Percentiles rank a stretch among this genome's conserved stretches.
These are phyloP conservation scores for Gorsachius magnificus DNA, from an alignment of 2,797 vertebrate species.

Conservation along the genomic window DNA sequence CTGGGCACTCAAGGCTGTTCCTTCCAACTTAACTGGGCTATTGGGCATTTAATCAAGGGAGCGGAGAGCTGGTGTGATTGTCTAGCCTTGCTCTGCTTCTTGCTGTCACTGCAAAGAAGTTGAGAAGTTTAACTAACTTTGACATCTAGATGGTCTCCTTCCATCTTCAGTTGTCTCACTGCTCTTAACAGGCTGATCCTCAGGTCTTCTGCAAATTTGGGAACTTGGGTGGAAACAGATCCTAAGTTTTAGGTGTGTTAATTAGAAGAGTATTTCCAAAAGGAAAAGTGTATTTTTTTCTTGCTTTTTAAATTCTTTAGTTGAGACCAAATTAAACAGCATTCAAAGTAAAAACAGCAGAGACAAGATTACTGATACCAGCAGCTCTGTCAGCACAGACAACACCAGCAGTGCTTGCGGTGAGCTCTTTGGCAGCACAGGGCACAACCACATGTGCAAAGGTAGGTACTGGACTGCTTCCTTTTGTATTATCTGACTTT, in stretches of 20 bases:
- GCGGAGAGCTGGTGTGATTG: background rate
- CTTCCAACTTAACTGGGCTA: background rate
- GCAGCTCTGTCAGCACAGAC: background rate
- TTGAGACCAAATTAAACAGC: background rate
- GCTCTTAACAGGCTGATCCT: background rate
- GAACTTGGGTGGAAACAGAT: background rate
- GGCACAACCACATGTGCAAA: background rate
- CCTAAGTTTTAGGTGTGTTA: background rate
- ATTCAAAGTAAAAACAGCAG: background rate
- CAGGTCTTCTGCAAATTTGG: background rate
- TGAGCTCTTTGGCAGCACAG: background rate
- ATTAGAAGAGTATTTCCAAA: background rate
- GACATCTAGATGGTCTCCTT: background rate
- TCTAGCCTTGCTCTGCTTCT: background rate
- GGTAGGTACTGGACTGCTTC: background rate
- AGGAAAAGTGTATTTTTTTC: background rate
- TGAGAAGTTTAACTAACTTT: background rate
- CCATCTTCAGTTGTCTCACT: background rate
- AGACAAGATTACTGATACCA: background rate
- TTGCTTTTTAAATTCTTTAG: background rate
- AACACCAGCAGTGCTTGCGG: background rate
- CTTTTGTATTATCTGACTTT: background rate
- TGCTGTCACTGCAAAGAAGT: background rate
- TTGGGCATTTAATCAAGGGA: background rate
- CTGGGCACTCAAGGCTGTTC: background rate